A percentile compares a stretch with the other conserved stretches of the same genome.
Evolutionary conservation across 2,113 vertebrate genomes (phyloP).

Genomic region (Ciconia stormi): DNA sequence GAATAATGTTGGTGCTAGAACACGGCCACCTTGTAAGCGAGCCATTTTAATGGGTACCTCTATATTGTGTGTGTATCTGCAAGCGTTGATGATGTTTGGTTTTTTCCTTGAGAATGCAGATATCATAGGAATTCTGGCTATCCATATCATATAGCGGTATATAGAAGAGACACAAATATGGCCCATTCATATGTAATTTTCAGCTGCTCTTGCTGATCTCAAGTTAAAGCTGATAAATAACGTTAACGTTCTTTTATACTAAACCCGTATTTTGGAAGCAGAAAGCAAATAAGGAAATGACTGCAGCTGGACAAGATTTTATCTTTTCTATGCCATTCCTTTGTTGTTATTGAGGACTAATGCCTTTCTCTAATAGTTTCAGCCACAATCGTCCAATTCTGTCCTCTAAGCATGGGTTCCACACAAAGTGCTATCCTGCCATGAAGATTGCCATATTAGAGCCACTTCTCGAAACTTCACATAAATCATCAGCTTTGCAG

Average conservation of each 20-base stretch:
- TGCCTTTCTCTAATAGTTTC: neutral
- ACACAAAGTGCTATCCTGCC: neutral
- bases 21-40: rapidly evolving
- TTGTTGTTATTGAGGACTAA: neutral
- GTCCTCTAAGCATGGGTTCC: neutral
- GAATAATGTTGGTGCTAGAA: neutral
- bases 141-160: neutral
- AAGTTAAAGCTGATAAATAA: neutral
- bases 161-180: neutral
- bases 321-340: neutral
- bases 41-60: neutral
- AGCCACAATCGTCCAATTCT: neutral
- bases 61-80: neutral
- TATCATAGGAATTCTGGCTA: neutral
- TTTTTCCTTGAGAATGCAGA: neutral
- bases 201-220: neutral
- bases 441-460: neutral
- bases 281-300: neutral
- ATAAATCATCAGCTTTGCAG: neutral
- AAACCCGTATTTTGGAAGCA: neutral
- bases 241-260: neutral
- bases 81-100: neutral
- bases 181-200: neutral
- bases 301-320: neutral
- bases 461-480: neutral